Conservation (phyloP, 2,113 vertebrate species). For the Microcebus griseorufus region DNA sequence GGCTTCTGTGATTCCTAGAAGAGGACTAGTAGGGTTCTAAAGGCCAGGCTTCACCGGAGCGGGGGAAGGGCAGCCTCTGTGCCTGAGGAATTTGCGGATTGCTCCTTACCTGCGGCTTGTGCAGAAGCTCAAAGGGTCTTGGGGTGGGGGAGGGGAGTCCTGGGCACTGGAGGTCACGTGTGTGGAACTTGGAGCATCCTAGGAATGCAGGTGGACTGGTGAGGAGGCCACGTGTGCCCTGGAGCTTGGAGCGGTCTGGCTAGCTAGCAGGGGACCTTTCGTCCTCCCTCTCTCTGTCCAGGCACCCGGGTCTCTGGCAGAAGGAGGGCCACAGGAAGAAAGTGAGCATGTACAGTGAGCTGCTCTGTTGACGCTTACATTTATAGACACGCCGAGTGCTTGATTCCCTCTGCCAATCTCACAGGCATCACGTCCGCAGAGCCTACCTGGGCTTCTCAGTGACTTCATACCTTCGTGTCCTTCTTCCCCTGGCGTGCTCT, state of each 20-base stretch:
- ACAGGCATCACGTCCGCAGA: not conserved
- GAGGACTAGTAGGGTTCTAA: not conserved
- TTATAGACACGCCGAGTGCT: not conserved
- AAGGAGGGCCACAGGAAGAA: not conserved
- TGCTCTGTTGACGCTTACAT: not conserved
- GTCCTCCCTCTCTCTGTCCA: not conserved
- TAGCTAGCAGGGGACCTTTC: not conserved
- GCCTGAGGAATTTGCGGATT: not conserved
- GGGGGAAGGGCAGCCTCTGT: not conserved
- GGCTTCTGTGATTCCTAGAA: slow-evolving; percentile 13
- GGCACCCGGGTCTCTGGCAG: not conserved
- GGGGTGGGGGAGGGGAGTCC: not conserved
- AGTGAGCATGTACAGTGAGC: not conserved
- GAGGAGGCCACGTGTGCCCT: not conserved
- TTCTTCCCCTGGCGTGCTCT: too few species aligned
- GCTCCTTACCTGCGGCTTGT: not conserved
- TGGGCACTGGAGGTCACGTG: not conserved
- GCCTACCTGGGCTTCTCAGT: not conserved
- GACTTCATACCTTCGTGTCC: fast-evolving
- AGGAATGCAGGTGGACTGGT: slow-evolving; percentile 61
- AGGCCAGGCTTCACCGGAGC: not conserved
- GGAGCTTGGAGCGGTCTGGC: not conserved
- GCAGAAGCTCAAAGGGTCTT: not conserved
- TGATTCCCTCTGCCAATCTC: not conserved
- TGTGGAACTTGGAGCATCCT: slow-evolving; percentile 37